Evolutionary conservation across 2,797 vertebrate genomes (phyloP).

Genomic region (Typhlichthys subterraneus): DNA sequence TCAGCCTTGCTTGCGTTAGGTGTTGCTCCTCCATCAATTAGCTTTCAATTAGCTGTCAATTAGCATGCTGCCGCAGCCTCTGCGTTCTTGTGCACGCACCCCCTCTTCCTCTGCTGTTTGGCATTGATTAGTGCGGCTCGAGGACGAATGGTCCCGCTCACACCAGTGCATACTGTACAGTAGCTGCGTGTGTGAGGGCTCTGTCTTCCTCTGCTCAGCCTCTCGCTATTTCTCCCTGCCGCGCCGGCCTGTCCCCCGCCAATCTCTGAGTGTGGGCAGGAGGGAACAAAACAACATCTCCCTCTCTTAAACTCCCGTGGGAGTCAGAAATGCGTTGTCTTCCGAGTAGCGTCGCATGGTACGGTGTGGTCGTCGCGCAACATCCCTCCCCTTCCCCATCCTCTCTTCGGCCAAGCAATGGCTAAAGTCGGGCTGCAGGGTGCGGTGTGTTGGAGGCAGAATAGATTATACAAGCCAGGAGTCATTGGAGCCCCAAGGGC

Average conservation of each 20-base stretch:
- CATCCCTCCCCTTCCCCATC: neutral
- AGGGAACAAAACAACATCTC: constrained; percentile 9
- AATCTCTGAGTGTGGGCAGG: neutral
- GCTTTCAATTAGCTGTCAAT: constrained; percentile 18
- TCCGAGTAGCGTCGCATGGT: neutral
- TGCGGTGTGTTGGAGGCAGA: constrained; percentile 53
- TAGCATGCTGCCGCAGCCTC: constrained; percentile 20
- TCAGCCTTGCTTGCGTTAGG: constrained; percentile 45
- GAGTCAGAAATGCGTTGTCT: constrained; percentile 39
- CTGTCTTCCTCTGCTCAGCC: constrained; percentile 8
- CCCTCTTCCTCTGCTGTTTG: constrained; percentile 10
- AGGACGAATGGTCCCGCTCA: constrained; percentile 21
- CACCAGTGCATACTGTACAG: neutral
- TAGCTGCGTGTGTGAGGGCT: constrained; percentile 7
- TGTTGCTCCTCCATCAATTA: constrained; percentile 17
- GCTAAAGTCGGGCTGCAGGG: constrained; percentile 52
- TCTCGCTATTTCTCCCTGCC: constrained; percentile 13
- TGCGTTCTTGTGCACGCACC: constrained; percentile 7
- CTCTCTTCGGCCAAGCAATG: constrained; percentile 32
- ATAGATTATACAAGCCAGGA: constrained; percentile 64
- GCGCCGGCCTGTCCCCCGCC: constrained; percentile 23
- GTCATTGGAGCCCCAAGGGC: constrained; percentile 61
- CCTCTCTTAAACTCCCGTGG: constrained; percentile 30
- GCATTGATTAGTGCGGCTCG: constrained; percentile 18
- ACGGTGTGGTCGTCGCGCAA: neutral